phyloP scores from a whole-genome alignment of 2,113 vertebrate species.

The Opisthocomus hoazin region DNA sequence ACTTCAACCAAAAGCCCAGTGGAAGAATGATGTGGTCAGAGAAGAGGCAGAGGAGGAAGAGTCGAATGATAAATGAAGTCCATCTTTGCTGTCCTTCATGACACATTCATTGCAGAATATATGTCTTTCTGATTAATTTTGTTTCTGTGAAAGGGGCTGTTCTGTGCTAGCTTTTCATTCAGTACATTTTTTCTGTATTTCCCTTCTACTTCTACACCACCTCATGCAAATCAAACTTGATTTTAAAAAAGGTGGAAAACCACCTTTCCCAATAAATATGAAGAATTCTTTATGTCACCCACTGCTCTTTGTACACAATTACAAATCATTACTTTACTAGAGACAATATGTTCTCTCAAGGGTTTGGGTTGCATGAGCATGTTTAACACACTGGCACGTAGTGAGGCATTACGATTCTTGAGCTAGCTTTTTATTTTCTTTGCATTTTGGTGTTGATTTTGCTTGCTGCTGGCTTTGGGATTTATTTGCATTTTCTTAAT shows the following conservation, averaged over 20 bases:
- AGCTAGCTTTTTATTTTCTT: not conserved
- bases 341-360: not conserved
- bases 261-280: not conserved
- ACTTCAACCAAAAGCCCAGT: not conserved
- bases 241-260: not conserved
- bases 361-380: not conserved
- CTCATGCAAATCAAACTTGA: not conserved
- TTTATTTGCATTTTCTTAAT: constrained; percentile 13
- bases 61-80: not conserved
- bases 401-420: not conserved
- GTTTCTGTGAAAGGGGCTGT: not conserved
- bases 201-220: not conserved
- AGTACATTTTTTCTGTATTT: not conserved
- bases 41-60: not conserved
- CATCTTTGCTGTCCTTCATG: not conserved
- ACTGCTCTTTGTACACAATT: not conserved
- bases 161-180: not conserved
- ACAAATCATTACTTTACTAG: not conserved
- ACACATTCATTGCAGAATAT: not conserved
- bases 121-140: not conserved
- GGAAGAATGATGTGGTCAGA: not conserved
- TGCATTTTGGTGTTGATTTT: not conserved
- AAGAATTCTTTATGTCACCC: not conserved
- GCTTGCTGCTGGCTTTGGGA: not conserved
- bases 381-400: not conserved